Evolutionary conservation across 2,888 invertebrate species (phyloP).

Genomic region (Laothoe populi): DNA sequence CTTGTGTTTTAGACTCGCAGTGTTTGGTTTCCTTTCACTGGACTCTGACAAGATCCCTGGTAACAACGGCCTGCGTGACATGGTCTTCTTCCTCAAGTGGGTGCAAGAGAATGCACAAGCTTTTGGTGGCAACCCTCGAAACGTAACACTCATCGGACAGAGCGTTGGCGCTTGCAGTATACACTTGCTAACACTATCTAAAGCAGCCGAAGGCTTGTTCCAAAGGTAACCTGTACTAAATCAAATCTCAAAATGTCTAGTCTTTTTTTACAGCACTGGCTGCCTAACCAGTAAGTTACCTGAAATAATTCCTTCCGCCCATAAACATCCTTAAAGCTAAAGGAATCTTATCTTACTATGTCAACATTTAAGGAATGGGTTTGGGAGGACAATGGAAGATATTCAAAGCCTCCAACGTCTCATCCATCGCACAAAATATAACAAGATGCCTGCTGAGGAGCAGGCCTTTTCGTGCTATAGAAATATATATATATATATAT

Average conservation of each 20-base stretch:
- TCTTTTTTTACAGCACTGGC: too few relatives aligned
- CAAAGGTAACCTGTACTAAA: slow-evolving; percentile 40
- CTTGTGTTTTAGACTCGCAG: slow-evolving; percentile 52
- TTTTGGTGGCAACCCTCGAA: slow-evolving; percentile 64
- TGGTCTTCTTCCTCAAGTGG: slow-evolving; percentile 63
- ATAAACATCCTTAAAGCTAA: too few relatives aligned
- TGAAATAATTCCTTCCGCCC: too few relatives aligned
- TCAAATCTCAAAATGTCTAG: not conserved
- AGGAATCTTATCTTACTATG: too few relatives aligned
- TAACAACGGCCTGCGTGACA: slow-evolving; percentile 68
- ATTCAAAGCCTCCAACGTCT: too few relatives aligned
- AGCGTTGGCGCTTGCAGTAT: slow-evolving; percentile 60
- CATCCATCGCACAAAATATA: too few relatives aligned
- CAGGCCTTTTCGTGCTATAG: too few relatives aligned
- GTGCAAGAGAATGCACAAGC: slow-evolving; percentile 56
- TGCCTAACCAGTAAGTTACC: too few relatives aligned
- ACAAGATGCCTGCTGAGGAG: too few relatives aligned
- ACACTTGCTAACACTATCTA: slow-evolving; percentile 52
- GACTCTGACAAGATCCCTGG: slow-evolving; percentile 59
- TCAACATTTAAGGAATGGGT: too few relatives aligned
- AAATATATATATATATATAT: too few relatives aligned
- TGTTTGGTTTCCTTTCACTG: slow-evolving; percentile 67
- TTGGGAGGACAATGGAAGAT: too few relatives aligned
- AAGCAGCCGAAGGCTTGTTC: slow-evolving; percentile 43
- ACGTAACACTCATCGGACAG: slow-evolving; percentile 65